Evolutionary conservation across 2,113 vertebrate genomes (phyloP).

Genomic region (Vombatus ursinus): DNA sequence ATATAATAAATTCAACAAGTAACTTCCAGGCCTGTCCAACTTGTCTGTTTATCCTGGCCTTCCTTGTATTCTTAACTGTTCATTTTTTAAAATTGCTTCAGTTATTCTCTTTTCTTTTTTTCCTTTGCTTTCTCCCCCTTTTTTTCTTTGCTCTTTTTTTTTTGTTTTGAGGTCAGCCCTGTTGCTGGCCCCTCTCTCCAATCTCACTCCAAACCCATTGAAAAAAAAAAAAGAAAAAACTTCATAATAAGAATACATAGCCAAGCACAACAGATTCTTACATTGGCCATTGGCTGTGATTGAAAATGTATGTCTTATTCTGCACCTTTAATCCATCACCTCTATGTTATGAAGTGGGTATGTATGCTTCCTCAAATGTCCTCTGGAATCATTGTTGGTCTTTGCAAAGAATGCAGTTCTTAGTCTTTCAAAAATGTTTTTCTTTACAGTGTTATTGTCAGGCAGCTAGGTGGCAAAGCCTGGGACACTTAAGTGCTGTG

Average conservation of each 20-base stretch:
- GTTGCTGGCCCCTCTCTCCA: neutral
- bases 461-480: neutral
- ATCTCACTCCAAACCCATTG: neutral
- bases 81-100: neutral
- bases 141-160: neutral
- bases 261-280: neutral
- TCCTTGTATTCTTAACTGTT: neutral
- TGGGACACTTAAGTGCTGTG: neutral
- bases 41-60: neutral
- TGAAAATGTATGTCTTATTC: neutral
- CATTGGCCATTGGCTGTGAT: neutral
- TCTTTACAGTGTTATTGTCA: neutral
- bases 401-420: neutral
- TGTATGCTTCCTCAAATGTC: neutral
- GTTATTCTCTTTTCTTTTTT: neutral
- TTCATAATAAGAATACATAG: neutral
- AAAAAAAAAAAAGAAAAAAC: neutral
- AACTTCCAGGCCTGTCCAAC: neutral
- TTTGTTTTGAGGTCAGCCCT: neutral
- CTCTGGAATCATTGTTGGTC: neutral
- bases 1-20: neutral
- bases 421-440: neutral
- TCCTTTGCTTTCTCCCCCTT: too few species aligned
- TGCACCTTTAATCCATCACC: neutral
- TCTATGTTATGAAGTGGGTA: neutral